A percentile compares a stretch with the other conserved stretches of the same genome.
phyloP scores from a whole-genome alignment of 37 sponge, comb jelly and placozoan genomes.

The Aplysina aerophoba region DNA sequence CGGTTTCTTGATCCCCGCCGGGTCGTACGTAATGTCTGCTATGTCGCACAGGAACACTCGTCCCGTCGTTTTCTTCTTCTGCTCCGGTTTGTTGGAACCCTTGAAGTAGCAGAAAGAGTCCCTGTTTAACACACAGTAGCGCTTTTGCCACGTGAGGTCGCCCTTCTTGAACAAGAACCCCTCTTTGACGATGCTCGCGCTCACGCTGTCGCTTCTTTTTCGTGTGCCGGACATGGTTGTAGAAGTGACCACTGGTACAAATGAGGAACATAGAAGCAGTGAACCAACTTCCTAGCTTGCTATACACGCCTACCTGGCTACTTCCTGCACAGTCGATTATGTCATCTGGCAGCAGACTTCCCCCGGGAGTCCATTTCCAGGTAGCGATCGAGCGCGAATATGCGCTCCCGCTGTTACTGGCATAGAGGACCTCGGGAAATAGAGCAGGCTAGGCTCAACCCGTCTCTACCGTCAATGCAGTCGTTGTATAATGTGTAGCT shows the following conservation, averaged over 20 bases:
- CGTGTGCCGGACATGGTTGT: not conserved
- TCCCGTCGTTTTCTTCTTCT: not conserved
- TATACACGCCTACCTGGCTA: not conserved
- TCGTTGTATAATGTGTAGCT: too few relatives aligned
- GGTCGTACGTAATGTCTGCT: not conserved
- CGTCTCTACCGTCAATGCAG: too few relatives aligned
- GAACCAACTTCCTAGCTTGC: not conserved
- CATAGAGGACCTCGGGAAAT: too few relatives aligned
- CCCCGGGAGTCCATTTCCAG: too few relatives aligned
- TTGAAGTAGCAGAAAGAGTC: slow-evolving; percentile 27
- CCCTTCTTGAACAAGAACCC: slow-evolving; percentile 28
- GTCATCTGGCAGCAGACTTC: too few relatives aligned
- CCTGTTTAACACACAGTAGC: slow-evolving; percentile 18
- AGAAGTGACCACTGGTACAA: not conserved
- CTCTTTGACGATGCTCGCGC: not conserved
- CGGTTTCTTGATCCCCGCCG: slow-evolving; percentile 7
- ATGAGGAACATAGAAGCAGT: not conserved
- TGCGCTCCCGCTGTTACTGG: too few relatives aligned
- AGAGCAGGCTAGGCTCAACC: too few relatives aligned
- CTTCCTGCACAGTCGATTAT: too few relatives aligned
- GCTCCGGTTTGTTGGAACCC: not conserved
- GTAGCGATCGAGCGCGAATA: too few relatives aligned
- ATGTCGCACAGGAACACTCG: slow-evolving; percentile 16
- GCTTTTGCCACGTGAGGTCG: slow-evolving; percentile 23
- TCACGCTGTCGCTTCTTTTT: not conserved